Evolutionary conservation across 2,113 vertebrate species (phyloP).

Genomic region (Siniperca chuatsi): DNA sequence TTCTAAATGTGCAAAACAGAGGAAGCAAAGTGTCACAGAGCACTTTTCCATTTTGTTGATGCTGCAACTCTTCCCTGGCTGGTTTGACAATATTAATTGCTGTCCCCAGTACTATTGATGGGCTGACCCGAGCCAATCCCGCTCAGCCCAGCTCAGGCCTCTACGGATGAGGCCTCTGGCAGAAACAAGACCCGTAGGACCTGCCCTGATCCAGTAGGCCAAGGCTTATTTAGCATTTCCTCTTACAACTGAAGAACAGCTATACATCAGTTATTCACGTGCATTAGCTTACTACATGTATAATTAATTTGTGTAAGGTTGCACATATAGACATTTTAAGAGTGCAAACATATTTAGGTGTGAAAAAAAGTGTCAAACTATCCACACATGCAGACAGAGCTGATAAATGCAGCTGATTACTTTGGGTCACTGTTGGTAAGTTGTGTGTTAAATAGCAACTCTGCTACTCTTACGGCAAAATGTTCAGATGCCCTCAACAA

Average conservation of each 20-base stretch:
- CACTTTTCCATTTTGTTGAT: slow-evolving; percentile 80
- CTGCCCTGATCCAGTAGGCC: slow-evolving; percentile 46
- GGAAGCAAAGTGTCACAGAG: slow-evolving; percentile 73
- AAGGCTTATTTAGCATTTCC: slow-evolving; percentile 62
- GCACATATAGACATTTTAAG: background rate
- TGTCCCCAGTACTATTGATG: slow-evolving; percentile 76
- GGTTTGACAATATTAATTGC: slow-evolving; percentile 80
- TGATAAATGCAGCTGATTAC: background rate
- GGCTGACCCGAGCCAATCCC: slow-evolving; percentile 52
- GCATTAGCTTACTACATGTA: background rate
- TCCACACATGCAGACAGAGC: background rate
- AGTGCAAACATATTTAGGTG: background rate
- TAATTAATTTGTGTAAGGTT: background rate
- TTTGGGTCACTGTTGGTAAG: background rate
- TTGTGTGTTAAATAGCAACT: background rate
- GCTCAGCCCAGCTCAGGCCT: slow-evolving; percentile 32
- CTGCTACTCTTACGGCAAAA: background rate
- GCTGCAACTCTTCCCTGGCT: slow-evolving; percentile 73
- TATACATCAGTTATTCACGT: slow-evolving; percentile 12
- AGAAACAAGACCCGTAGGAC: slow-evolving; percentile 41
- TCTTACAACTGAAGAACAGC: background rate
- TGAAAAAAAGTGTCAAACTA: background rate
- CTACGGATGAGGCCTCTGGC: slow-evolving; percentile 37
- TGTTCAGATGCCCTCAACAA: background rate
- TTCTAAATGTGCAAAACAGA: slow-evolving; percentile 68